Evolutionary conservation across 2,113 vertebrate genomes (phyloP).

Genomic region (Microtus montanus): DNA sequence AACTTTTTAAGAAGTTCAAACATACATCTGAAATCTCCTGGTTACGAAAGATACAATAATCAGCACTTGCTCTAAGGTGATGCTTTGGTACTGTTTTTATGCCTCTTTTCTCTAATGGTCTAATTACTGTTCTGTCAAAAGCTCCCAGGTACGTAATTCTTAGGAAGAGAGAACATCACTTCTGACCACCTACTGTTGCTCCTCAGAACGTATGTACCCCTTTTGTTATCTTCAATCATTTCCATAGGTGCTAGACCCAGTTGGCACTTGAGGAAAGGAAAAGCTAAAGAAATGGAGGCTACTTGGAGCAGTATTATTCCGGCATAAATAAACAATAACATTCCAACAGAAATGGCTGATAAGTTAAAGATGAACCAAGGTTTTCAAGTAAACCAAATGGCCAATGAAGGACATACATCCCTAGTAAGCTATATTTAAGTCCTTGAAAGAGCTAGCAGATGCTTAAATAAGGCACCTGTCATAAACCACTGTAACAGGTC

Average conservation of each 20-base stretch:
- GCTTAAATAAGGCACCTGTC: slow-evolving; percentile 4
- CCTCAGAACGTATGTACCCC: background rate
- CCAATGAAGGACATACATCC: background rate
- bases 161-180: background rate
- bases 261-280: background rate
- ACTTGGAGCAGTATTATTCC: background rate
- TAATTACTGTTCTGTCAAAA: background rate
- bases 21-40: background rate
- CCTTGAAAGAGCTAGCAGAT: background rate
- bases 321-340: background rate
- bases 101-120: background rate
- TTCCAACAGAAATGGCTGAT: slow-evolving; percentile 16
- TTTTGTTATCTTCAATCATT: background rate
- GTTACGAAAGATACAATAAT: slow-evolving; percentile 19
- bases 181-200: background rate
- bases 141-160: background rate
- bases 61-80: background rate
- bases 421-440: slow-evolving; percentile 15
- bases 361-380: slow-evolving; percentile 18
- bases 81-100: background rate
- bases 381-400: background rate
- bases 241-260: slow-evolving; percentile 5
- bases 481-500: background rate
- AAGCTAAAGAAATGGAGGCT: background rate
- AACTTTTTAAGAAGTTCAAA: background rate